These are phyloP conservation scores for Pteruthius melanotis DNA, from an alignment of 2,113 vertebrate genomes.

Conservation along the genomic window DNA sequence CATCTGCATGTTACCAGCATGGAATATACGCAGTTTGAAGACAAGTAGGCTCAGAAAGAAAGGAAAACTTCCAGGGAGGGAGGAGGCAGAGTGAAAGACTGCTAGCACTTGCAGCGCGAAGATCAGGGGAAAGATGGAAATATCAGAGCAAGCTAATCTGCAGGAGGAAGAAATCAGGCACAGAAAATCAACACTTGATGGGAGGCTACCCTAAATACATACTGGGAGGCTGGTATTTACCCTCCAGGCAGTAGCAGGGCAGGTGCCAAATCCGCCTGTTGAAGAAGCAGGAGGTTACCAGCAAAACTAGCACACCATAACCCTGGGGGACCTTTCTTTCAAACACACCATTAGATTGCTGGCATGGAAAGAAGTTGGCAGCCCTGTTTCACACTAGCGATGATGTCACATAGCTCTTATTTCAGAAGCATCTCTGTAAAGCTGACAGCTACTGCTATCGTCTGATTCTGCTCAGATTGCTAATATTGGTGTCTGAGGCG, in stretches of 20 bases:
- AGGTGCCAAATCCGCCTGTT: not conserved
- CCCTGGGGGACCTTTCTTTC: slow-evolving; percentile 34
- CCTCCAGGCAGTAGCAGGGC: not conserved
- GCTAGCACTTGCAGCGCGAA: slow-evolving; percentile 33
- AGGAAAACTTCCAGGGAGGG: slow-evolving; percentile 47
- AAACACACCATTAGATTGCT: not conserved
- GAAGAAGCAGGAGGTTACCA: slow-evolving; percentile 23
- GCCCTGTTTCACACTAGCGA: not conserved
- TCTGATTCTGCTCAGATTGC: not conserved
- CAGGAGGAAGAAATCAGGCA: not conserved
- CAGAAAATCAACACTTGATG: slow-evolving; percentile 15
- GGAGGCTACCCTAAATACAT: slow-evolving; percentile 16
- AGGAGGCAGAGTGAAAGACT: slow-evolving; percentile 49
- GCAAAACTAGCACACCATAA: slow-evolving; percentile 7
- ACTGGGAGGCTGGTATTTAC: slow-evolving; percentile 2
- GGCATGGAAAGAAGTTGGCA: slow-evolving; percentile 1
- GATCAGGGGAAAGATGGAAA: slow-evolving; percentile 14
- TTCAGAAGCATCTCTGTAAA: slow-evolving; percentile 15
- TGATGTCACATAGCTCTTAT: slow-evolving; percentile 22
- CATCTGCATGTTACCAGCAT: slow-evolving; percentile 63
- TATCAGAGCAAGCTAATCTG: not conserved
- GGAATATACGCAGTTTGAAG: slow-evolving; percentile 53
- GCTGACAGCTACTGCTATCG: slow-evolving; percentile 4
- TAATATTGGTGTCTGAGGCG: not conserved
- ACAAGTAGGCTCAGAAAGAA: slow-evolving; percentile 47